Evolutionary conservation across 2,888 invertebrate species (phyloP), one percentile per base, ranked within the genome.

Genomic region (Autographa gamma): DNA sequence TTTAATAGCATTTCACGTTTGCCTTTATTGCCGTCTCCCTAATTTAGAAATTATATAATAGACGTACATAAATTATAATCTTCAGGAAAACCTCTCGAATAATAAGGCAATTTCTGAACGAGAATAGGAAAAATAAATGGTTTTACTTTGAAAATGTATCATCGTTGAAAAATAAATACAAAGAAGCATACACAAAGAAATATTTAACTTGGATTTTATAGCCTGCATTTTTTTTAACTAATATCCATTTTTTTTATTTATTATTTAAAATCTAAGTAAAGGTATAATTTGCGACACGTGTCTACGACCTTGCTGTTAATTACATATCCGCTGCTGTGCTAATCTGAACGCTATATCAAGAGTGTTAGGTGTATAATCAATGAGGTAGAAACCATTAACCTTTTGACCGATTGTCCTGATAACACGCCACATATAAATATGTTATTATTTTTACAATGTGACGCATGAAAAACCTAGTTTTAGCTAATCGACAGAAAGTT

Each of bases 271-370:
- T 32, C 61, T 71, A 74, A 74, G 68, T 56, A 25, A 25, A 3
- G 25, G 3, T 25, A 63, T 63, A 56, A 66, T 71, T 66, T 60
- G 38, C 71, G 74, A 73, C 74, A 70, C 82, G 82, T 73, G 76
- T 62, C 34, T 70, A 64, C 69, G 81, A 66, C 78, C 82, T 80
- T 82, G 76, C 31, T 77, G 69, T 69, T 82, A 73, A 82, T 82
- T 69, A 71, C 70, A 63, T 63, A 68, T 32, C 41, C 13, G 5
- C 63, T 69, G 71, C 19, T 59, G 43, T 52, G 62, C 31, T 68
- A 69, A 76, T 79, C 41, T 62, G 18, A 61, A 73, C 73, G 73
- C 64, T 73, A 73, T 60, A 0, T 8, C 25, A 0, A 60, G 31
- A 25, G 59, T 52, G 34, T 74, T 77, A 64, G 63, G 74, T 74